Conservation (phyloP, 2,888 invertebrate genomes). For the Eutolmus rufibarbis region DNA sequence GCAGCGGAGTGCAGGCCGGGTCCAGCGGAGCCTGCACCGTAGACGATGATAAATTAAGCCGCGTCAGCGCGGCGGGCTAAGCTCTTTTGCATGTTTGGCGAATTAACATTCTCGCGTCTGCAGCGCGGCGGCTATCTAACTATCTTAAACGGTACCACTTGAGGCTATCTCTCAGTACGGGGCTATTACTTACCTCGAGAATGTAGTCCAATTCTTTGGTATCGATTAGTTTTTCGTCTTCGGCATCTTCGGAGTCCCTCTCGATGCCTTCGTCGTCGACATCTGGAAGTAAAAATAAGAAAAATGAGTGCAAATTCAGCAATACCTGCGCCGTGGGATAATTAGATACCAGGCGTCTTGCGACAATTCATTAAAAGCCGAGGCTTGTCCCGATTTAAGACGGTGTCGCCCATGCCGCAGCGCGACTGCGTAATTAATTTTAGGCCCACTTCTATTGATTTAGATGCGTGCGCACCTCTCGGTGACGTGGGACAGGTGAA, state of each 20-base stretch:
- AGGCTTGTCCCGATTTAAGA: constrained; percentile 1
- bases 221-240: constrained; percentile 65
- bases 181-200: constrained; percentile 58
- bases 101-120: constrained; percentile 21
- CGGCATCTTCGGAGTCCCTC: constrained; percentile 80
- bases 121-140: not conserved
- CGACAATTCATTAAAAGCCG: not conserved
- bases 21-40: not conserved
- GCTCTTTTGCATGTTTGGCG: constrained; percentile 31
- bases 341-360: not conserved
- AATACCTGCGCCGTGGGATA: not conserved
- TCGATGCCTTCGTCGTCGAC: constrained; percentile 91
- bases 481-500: not conserved
- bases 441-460: not conserved
- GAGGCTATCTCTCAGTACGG: not conserved
- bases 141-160: constrained; percentile 7
- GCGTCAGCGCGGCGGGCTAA: constrained; percentile 8
- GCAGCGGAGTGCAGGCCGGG: not conserved
- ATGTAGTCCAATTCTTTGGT: constrained; percentile 63
- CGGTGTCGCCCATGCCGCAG: not conserved
- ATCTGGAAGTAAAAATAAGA: constrained; percentile 62
- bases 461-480: not conserved
- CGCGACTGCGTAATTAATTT: not conserved
- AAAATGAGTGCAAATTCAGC: not conserved
- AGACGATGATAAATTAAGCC: constrained; percentile 17